phyloP scores from a whole-genome alignment of 1,140 invertebrate species.

The Palaemon carinicauda region DNA sequence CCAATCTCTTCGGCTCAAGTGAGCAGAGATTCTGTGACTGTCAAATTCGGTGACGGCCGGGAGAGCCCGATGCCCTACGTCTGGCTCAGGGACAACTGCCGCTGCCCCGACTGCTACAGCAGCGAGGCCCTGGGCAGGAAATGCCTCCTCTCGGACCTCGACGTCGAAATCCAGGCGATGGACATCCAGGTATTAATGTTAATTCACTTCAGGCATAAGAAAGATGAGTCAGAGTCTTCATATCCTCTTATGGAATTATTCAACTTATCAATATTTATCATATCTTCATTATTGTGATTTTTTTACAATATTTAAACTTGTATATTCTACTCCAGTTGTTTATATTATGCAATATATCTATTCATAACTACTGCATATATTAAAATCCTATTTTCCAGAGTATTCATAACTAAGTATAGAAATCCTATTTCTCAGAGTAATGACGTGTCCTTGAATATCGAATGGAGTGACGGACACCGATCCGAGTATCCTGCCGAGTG shows the following conservation, averaged over 20 bases:
- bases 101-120: conserved; percentile 73
- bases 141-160: conserved; percentile 69
- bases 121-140: conserved; percentile 70
- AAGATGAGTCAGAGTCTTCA: too few species aligned
- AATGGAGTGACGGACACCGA: conserved; percentile 72
- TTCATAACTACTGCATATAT: too few species aligned
- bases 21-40: not conserved
- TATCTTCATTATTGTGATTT: too few species aligned
- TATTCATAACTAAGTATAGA: not conserved
- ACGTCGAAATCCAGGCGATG: conserved; percentile 66
- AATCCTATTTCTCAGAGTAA: not conserved
- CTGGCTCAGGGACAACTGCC: conserved; percentile 76
- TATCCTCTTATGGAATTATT: too few species aligned
- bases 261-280: too few species aligned
- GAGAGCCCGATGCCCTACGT: conserved; percentile 68
- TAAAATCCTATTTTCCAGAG: too few species aligned
- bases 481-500: conserved; percentile 69
- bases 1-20: not conserved
- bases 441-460: conserved; percentile 62
- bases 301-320: too few species aligned
- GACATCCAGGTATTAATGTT: conserved; percentile 52
- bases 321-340: too few species aligned
- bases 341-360: too few species aligned
- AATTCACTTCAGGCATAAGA: too few species aligned
- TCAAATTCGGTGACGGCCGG: not conserved